Base-by-base conservation (phyloP, 2,113 vertebrate species). In the Phyllopteryx taeniolatus region DNA sequence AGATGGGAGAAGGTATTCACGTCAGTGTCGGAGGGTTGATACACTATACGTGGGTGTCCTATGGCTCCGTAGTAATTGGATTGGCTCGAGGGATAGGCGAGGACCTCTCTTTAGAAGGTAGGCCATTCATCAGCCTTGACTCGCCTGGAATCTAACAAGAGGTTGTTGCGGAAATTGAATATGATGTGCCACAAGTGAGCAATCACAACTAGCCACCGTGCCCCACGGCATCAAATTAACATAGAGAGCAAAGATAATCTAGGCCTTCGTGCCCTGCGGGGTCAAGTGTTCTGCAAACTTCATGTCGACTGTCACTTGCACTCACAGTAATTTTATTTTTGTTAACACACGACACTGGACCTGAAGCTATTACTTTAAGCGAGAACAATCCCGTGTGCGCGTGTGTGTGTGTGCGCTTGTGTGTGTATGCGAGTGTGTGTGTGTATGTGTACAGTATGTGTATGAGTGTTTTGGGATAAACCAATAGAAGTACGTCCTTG, bases 81-180 rank as follows among this genome's bases (percentile, higher is more conserved):
- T 89, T 89, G 86, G 87, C 82, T 82, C 77, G 63, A 78, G 74
- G 79, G 72, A 75, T 79, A 87, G 79, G 76, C 79, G 75, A 84
- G 74, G 76, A 68, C 73, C 86, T 86, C 79, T 75, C 63, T 89
- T 90, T 75, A 71, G 83, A 80, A 83, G 73, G 73, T 84, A 66
- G 80, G 84, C 68, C 84, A 92, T 91, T 87, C 82, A 85, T 88
- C 89, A 91, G 79, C 65, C 73, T 60, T 22, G 72, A 70, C 77
- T 72, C 59, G 77, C 75, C 67, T 69, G 77, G 79, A 87, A 85
- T 90, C 84, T 88, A 89, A 90, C 87, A 76, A 75, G 81, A 80
- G 70, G 81, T 81, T 77, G 78, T 83, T 75, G 84, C 83, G 86
- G 83, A 92, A 91, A 91, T 92, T 90, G 85, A 89, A 86, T 88